These are phyloP conservation scores for Scaptomyza flava DNA, from an alignment of 2,888 invertebrate species.

Conservation along the genomic window DNA sequence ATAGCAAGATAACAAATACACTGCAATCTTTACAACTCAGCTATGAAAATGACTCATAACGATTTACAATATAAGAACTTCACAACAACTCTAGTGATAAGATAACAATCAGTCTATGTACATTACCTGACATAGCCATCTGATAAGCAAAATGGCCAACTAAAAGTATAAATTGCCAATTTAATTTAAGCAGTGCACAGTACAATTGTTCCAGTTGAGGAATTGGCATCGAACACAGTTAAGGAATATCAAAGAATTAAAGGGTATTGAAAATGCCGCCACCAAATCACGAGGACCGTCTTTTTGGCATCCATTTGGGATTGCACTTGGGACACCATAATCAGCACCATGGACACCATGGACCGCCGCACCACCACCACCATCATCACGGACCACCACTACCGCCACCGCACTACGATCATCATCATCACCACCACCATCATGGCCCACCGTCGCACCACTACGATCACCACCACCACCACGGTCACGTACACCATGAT, in stretches of 20 bases:
- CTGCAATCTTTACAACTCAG: constrained; percentile 34
- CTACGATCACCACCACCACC: constrained; percentile 26
- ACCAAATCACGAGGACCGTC: constrained; percentile 57
- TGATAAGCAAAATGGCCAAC: constrained; percentile 20
- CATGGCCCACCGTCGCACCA: constrained; percentile 22
- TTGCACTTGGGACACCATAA: constrained; percentile 57
- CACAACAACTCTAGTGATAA: constrained; percentile 37
- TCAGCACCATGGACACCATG: constrained; percentile 56
- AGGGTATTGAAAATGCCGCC: constrained; percentile 49
- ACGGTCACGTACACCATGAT: constrained; percentile 30
- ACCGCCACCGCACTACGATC: constrained; percentile 29
- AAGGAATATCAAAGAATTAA: constrained; percentile 19
- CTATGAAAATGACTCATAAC: constrained; percentile 36
- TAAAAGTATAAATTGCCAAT: constrained; percentile 57
- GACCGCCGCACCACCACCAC: constrained; percentile 41
- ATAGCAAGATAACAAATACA: constrained; percentile 2
- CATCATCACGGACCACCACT: constrained; percentile 56
- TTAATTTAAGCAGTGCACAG: constrained; percentile 38
- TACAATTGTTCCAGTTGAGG: constrained; percentile 31
- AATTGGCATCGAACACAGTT: constrained; percentile 26
- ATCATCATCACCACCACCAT: constrained; percentile 26
- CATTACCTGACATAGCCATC: constrained; percentile 19
- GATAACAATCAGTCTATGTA: constrained; percentile 44
- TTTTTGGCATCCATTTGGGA: constrained; percentile 64
- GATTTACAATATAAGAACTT: constrained; percentile 21